Conservation (phyloP, 2,888 invertebrate species). For the Dorcus parallelipipedus region DNA sequence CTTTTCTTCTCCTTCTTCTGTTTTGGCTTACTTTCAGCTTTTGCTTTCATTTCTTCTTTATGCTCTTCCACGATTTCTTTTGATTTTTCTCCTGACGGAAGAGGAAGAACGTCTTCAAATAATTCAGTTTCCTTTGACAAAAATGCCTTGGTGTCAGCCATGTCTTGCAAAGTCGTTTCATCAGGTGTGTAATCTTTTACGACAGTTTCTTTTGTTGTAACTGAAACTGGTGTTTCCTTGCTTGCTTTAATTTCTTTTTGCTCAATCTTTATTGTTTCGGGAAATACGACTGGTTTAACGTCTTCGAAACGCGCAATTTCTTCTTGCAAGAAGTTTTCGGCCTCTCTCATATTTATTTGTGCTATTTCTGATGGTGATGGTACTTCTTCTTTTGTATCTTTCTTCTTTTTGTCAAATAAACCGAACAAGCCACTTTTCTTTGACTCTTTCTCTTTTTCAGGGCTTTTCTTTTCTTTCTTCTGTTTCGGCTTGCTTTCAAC, state of each 20-base stretch:
- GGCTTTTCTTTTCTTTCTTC: background rate
- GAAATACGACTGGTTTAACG: slow-evolving; percentile 7
- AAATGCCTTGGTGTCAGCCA: slow-evolving; percentile 34
- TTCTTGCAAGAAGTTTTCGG: slow-evolving; percentile 14
- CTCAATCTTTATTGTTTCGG: background rate
- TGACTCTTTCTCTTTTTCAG: background rate
- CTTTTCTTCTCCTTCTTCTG: slow-evolving; percentile 18
- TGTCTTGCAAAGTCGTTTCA: slow-evolving; percentile 30
- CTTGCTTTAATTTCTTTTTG: background rate
- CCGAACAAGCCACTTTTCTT: background rate
- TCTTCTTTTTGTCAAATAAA: background rate
- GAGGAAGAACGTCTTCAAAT: slow-evolving; percentile 33
- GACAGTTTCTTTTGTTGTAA: background rate
- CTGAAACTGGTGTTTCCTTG: too few relatives aligned
- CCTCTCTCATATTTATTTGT: slow-evolving; percentile 12
- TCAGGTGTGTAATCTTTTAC: background rate
- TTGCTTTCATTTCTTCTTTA: background rate
- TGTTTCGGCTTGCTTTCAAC: background rate
- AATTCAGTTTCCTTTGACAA: slow-evolving; percentile 34
- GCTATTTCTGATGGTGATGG: slow-evolving; percentile 4
- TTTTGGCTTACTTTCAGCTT: slow-evolving; percentile 17
- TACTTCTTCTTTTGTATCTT: background rate
- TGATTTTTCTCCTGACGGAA: slow-evolving; percentile 4
- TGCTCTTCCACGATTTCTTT: background rate
- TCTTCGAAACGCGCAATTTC: slow-evolving; percentile 17